Base-by-base conservation (phyloP, 2,797 vertebrate species). In the Tiaroga cobitis region DNA sequence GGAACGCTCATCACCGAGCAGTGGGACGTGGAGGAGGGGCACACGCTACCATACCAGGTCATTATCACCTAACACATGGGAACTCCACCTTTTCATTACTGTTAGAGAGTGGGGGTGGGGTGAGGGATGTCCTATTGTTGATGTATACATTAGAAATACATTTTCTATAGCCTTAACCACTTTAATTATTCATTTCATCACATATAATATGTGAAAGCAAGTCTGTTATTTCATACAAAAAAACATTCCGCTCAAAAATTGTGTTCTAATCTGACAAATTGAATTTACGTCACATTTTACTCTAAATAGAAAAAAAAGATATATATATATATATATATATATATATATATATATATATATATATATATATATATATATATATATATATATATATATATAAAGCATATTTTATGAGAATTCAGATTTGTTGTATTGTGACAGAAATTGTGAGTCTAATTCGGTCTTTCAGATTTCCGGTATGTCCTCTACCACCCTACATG, bases 21-120 rank as follows among this genome's bases (percentile, higher is more conserved):
- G 46, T 67, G 26, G 76, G 56, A 56, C 54, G 80, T 43, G 81
- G 63, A 51, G 63, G 83, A 74, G 78, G 72, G 77, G 68, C 77
- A 63, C 73, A 72, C 1, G 10, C 74, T 83, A 51, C 85, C 81
- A 72, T 74, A 75, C 37, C 88, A 89, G 84, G 77, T 87, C 89
- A 90, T 91, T 89, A 89, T 91, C 85, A 85, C 81, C 15, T 72
- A 76, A 80, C 88, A 89, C 82, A 85, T 86, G 84, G 82, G 80
- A 84, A 87, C 83, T 26, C 24, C 63, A 67, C 39, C 56, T 41
- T 77, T 59, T 67, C 16, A 83, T 67, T 86, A 85, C 68, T 9
- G 37, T 19, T 18, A 18, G 61, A 59, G 49, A n/a, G n/a, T 59
- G 81, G 76, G 77, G 72, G 67, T 56, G 51, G 85, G 73, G 56